Conservation (phyloP, 2,113 vertebrate species). For the Trematocara zebra region DNA sequence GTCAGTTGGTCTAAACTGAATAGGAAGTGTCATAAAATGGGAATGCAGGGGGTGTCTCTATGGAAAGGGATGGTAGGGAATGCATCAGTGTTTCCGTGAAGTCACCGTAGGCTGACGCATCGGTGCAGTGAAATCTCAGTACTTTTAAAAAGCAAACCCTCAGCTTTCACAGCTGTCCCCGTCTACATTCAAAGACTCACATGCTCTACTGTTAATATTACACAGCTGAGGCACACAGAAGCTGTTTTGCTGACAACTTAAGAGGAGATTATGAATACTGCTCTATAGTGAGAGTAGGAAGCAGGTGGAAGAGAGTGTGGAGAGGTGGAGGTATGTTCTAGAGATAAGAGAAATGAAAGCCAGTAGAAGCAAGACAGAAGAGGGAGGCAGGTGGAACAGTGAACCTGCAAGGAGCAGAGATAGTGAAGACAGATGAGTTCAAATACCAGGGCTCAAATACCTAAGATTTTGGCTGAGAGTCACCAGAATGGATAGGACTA, state of each 20-base stretch:
- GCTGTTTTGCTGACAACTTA: not conserved
- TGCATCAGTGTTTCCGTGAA: conserved; percentile 64
- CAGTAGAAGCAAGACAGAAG: not conserved
- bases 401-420: not conserved
- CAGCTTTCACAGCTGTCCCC: conserved; percentile 26
- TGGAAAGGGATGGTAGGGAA: not conserved
- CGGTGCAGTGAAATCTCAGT: not conserved
- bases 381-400: not conserved
- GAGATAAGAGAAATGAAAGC: not conserved
- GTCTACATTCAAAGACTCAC: not conserved
- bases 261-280: not conserved
- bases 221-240: not conserved
- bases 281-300: not conserved
- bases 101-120: conserved; percentile 37
- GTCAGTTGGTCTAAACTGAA: conserved; percentile 33
- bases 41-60: not conserved
- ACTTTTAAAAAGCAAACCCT: not conserved
- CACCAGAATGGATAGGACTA: not conserved
- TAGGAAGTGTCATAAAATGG: conserved; percentile 70
- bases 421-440: not conserved
- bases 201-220: conserved; percentile 6
- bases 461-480: not conserved
- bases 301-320: not conserved
- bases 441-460: not conserved
- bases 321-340: not conserved